Base-by-base conservation (phyloP, 2,888 invertebrate species). In the Hydrotaea cyrtoneurina region DNA sequence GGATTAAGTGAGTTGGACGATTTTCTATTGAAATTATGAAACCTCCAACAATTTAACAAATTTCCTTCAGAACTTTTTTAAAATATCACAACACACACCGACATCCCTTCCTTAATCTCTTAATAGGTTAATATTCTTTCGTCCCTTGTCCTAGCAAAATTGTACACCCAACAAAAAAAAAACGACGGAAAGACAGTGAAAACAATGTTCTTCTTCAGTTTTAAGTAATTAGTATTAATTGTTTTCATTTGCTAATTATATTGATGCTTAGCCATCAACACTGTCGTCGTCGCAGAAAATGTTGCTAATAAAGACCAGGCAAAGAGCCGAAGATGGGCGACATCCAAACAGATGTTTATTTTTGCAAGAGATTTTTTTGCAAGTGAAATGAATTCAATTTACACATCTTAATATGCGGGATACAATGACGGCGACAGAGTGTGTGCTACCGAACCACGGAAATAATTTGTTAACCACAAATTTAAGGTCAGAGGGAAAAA, bases 201-300 rank as follows among this genome's bases (percentile, higher is more conserved):
- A 3, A 15, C 3, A 43, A 43, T 43, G 43, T 43, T 50, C 7
- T 50, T 50, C 50, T 15, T n/a, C 50, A 21, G 23, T 55, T 19
- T 43, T 43, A 59, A 74, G 59, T 74, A 59, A 74, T 74, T 74
- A 43, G n/a, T 43, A 23, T 43, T 74, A 66, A 76, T 76, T 76
- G 64, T 66, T 64, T 64, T 76, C 10, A 7, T 31, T 3, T 55
- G 36, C 76, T 76, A 76, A 66, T 76, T 76, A n/a, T 7, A 75
- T 46, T 39, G 46, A 23, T 55, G 21, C 55, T 55, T 21, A 7
- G 1, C 50, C n/a, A n/a, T n/a, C 13, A 50, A 50, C 4, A n/a
- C 0, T 26, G 23, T 17, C 53, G 39, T 13, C n/a, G 50, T 8
- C 39, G 39, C 1, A 1, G 13, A 39, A 1, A 13, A 39, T 39